Percentiles rank a stretch among this genome's conserved stretches.
These are phyloP conservation scores for Oscheius sp. DNA, from an alignment of 2,888 invertebrate genomes.

Conservation along the genomic window DNA sequence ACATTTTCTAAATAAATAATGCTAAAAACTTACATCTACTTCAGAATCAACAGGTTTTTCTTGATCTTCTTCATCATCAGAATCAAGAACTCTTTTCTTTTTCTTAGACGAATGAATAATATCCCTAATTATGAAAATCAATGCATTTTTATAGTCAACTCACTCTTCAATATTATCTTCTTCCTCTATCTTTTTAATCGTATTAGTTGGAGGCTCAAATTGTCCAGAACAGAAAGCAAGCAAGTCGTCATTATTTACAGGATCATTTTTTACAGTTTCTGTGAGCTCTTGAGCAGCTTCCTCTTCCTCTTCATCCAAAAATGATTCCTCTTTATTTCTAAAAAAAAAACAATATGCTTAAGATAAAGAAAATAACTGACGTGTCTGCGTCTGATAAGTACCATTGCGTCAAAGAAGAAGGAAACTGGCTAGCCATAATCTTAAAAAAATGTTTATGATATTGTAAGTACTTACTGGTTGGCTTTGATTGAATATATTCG, in stretches of 20 bases:
- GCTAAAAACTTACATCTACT: too few species aligned
- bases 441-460: neutral
- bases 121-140: slow-evolving; percentile 1
- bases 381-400: neutral
- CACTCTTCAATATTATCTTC: slow-evolving; percentile 17
- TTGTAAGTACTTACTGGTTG: neutral
- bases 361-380: neutral
- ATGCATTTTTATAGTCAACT: neutral
- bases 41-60: neutral
- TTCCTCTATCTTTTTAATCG: neutral
- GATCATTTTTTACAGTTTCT: neutral
- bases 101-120: neutral
- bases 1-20: too few species aligned
- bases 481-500: neutral
- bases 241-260: slow-evolving; percentile 17
- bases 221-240: slow-evolving; percentile 26
- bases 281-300: slow-evolving; percentile 1
- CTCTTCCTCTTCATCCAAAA: neutral
- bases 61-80: slow-evolving; percentile 25
- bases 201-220: neutral
- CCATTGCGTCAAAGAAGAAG: slow-evolving; percentile 6
- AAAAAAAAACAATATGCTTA: neutral
- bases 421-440: neutral
- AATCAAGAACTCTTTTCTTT: slow-evolving; percentile 23
- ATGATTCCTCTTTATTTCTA: neutral